A percentile compares a stretch with the other conserved stretches of the same genome.
Conservation (phyloP, 2,888 invertebrate species). For the Drosophila koepferae region DNA sequence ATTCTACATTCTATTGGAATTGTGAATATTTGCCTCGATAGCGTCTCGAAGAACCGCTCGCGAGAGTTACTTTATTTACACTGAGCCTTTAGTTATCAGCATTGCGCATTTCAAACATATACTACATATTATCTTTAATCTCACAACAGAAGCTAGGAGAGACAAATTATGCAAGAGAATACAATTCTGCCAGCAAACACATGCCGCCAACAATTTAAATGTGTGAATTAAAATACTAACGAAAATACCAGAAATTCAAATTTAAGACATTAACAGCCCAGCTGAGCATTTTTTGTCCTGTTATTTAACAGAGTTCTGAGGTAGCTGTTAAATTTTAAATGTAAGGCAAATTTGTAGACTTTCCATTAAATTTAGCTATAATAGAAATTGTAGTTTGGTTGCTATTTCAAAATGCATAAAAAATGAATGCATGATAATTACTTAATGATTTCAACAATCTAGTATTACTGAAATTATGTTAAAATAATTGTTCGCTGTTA, state of each 20-base stretch:
- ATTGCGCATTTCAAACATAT: constrained; percentile 49
- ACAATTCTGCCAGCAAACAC: constrained; percentile 6
- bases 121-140: constrained; percentile 32
- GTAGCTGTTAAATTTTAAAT: constrained; percentile 9
- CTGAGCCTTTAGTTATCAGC: constrained; percentile 64
- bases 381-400: not conserved
- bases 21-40: constrained; percentile 23
- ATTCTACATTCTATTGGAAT: constrained; percentile 30
- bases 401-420: not conserved
- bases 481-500: constrained; percentile 6
- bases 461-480: not conserved
- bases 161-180: constrained; percentile 19
- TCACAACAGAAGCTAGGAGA: constrained; percentile 10
- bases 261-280: constrained; percentile 1
- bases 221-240: not conserved
- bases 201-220: constrained; percentile 29
- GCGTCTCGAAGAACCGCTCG: constrained; percentile 57
- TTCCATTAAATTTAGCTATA: not conserved
- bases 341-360: too few relatives aligned
- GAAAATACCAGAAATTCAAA: constrained; percentile 2
- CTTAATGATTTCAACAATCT: too few relatives aligned
- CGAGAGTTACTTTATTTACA: constrained; percentile 72
- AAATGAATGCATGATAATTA: not conserved
- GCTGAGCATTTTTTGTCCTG: not conserved
- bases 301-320: not conserved